Percentiles rank a stretch among this genome's conserved stretches.
Evolutionary conservation across 2,888 invertebrate species (phyloP).

Genomic region (Napeogenes inachia): DNA sequence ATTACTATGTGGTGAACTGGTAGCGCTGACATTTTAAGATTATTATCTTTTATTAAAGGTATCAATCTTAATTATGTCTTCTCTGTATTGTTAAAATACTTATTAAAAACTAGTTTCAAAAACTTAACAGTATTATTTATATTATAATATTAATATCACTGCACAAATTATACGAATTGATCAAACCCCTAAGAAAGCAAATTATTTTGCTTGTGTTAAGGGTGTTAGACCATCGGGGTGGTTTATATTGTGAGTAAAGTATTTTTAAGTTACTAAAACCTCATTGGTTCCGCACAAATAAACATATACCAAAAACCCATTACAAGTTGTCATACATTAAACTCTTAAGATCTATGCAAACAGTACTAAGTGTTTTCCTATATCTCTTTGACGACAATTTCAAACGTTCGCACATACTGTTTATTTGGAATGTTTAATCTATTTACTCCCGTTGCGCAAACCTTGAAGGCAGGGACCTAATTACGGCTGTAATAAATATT

Average conservation of each 20-base stretch:
- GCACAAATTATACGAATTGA: too few species aligned
- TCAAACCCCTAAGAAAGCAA: too few species aligned
- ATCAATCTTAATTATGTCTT: background rate
- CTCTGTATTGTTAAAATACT: background rate
- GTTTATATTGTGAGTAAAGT: too few species aligned
- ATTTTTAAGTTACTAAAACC: background rate
- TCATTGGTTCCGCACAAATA: background rate
- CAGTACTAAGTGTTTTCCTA: constrained; percentile 46
- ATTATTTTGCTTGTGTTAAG: too few species aligned
- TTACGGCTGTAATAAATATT: constrained; percentile 68
- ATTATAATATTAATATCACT: too few species aligned
- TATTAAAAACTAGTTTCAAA: background rate
- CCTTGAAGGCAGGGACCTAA: constrained; percentile 61
- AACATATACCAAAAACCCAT: background rate
- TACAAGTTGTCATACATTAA: constrained; percentile 7
- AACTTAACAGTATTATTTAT: too few species aligned
- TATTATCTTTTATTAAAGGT: background rate
- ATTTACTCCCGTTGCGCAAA: constrained; percentile 56
- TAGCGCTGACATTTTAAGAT: background rate
- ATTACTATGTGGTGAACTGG: constrained; percentile 9
- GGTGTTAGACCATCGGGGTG: too few species aligned
- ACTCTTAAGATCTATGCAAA: constrained; percentile 38
- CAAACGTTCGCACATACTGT: constrained; percentile 37
- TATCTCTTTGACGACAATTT: constrained; percentile 44
- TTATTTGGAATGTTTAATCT: constrained; percentile 51